Percentiles rank a stretch among this genome's conserved stretches.
These are phyloP conservation scores for Macrosteles quadrilineatus DNA, from an alignment of 1,140 invertebrate genomes.

Conservation along the genomic window DNA sequence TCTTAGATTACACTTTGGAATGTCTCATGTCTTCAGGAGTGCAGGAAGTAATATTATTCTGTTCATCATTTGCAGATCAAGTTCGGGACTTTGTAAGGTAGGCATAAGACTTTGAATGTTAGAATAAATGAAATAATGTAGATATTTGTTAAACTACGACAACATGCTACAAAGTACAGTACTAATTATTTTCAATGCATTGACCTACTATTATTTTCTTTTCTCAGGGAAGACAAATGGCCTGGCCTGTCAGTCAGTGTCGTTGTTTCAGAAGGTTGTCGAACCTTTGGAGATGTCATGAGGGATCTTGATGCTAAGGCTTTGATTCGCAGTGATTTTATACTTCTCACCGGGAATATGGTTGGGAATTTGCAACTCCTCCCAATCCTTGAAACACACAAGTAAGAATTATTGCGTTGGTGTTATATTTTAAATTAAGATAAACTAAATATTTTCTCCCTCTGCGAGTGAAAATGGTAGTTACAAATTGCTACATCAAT, in stretches of 20 bases:
- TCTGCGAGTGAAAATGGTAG: no score
- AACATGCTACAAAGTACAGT: background rate
- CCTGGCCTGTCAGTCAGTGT: conserved; percentile 66
- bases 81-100: conserved; percentile 77
- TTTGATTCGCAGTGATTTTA: conserved; percentile 82
- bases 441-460: no score
- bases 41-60: conserved; percentile 88
- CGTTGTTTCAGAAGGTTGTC: conserved; percentile 82
- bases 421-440: no score
- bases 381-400: conserved; percentile 66
- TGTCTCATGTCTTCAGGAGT: conserved; percentile 76
- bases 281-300: conserved; percentile 89
- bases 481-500: no score
- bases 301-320: conserved; percentile 89
- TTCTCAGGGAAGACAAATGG: conserved; percentile 65
- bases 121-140: background rate
- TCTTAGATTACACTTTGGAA: conserved; percentile 87
- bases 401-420: conserved; percentile 54
- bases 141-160: background rate
- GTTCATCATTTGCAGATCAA: conserved; percentile 65
- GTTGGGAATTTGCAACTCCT: conserved; percentile 73
- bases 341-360: conserved; percentile 77
- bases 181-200: background rate
- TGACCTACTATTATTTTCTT: no score
- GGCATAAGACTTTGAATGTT: conserved; percentile 41